These are phyloP conservation scores for Vipera latastei DNA, from an alignment of 2,797 vertebrate genomes.

Conservation along the genomic window DNA sequence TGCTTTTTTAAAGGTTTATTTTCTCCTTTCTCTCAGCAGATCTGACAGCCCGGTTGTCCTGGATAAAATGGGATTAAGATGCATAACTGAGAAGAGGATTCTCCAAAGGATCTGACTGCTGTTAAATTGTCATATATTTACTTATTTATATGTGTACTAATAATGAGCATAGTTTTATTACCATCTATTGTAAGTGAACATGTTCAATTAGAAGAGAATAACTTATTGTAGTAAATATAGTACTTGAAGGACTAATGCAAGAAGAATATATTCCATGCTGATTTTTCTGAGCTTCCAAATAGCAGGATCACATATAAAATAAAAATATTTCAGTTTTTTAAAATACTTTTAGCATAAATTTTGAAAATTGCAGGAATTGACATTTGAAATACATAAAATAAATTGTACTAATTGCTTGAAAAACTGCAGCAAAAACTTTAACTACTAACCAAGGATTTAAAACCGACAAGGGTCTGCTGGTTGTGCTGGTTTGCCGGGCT, in stretches of 20 bases:
- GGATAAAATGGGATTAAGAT: constrained; percentile 88
- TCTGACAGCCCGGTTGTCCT: constrained; percentile 84
- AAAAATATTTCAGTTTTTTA: neutral
- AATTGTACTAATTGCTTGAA: neutral
- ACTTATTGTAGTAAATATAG: neutral
- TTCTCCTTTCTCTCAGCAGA: constrained; percentile 65
- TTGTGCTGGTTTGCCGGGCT: no score
- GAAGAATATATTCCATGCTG: neutral
- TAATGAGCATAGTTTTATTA: neutral
- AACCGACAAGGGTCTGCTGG: no score
- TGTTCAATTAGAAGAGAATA: neutral
- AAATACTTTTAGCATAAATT: neutral
- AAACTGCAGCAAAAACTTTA: neutral
- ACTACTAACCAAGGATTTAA: neutral
- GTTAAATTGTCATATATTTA: constrained; percentile 72
- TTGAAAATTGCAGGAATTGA: neutral
- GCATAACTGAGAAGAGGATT: neutral
- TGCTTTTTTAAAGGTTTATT: constrained; percentile 58
- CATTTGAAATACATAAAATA: neutral
- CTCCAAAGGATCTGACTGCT: constrained; percentile 45
- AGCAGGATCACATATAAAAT: neutral
- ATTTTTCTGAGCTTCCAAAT: neutral
- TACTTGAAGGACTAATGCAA: neutral
- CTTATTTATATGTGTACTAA: neutral
- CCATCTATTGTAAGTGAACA: neutral